These are phyloP conservation scores for Perca flavescens DNA, from an alignment of 2,113 vertebrate genomes.

Conservation along the genomic window DNA sequence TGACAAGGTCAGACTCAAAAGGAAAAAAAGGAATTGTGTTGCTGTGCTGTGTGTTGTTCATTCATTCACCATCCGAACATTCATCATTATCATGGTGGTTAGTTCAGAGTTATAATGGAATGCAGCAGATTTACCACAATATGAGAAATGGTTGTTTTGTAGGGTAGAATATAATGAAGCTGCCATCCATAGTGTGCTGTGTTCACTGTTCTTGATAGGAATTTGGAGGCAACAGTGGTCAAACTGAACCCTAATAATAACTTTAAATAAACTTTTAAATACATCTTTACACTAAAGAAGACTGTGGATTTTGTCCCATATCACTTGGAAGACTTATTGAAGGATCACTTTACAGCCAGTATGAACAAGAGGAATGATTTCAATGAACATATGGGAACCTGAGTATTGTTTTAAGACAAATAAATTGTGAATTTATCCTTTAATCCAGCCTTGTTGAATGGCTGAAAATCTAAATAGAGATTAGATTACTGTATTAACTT, in stretches of 20 bases:
- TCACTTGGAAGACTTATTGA: background rate
- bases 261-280: background rate
- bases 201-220: background rate
- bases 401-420: background rate
- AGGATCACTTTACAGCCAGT: background rate
- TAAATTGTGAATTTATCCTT: background rate
- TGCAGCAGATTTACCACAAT: too few species aligned
- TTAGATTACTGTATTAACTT: background rate
- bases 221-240: background rate
- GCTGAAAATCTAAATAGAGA: background rate
- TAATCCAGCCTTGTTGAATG: background rate
- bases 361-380: background rate
- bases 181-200: background rate
- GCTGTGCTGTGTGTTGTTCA: too few species aligned
- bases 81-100: too few species aligned
- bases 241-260: background rate
- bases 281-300: background rate
- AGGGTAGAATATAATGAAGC: background rate
- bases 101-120: too few species aligned
- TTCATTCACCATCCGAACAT: too few species aligned
- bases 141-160: background rate
- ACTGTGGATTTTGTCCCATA: background rate
- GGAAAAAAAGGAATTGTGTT: too few species aligned
- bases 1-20: too few species aligned
- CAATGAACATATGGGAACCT: background rate